These are phyloP conservation scores for Caenorhabditis sp. DNA, from an alignment of 2,888 invertebrate species.

Conservation along the genomic window DNA sequence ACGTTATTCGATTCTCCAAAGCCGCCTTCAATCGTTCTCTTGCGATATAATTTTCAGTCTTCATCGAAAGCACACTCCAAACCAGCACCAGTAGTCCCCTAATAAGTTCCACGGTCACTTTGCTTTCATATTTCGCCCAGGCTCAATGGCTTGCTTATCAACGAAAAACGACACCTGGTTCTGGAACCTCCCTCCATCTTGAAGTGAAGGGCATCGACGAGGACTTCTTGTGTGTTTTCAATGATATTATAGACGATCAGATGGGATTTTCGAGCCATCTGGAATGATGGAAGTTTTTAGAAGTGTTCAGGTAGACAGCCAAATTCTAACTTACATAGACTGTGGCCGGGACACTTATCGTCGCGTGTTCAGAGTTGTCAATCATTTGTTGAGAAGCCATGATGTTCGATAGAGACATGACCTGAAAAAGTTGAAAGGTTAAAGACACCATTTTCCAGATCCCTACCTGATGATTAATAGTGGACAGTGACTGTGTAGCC, in stretches of 20 bases:
- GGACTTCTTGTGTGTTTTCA: conserved; percentile 87
- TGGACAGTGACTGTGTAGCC: conserved; percentile 77
- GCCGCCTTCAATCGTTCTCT: conserved; percentile 83
- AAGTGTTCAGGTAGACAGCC: background rate
- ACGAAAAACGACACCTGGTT: conserved; percentile 76
- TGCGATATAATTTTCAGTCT: conserved; percentile 88
- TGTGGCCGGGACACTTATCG: conserved; percentile 88
- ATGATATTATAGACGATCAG: conserved; percentile 87
- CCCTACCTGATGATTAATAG: conserved; percentile 81
- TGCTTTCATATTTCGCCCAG: conserved; percentile 77
- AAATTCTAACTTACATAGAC: conserved; percentile 62
- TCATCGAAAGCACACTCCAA: conserved; percentile 89
- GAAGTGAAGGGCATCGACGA: conserved; percentile 92
- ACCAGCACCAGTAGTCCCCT: conserved; percentile 92
- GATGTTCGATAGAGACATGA: conserved; percentile 92
- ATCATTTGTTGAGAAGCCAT: conserved; percentile 87
- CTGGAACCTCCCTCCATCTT: conserved; percentile 87
- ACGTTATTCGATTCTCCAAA: conserved; percentile 76
- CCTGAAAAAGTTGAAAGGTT: conserved; percentile 83
- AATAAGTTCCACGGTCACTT: conserved; percentile 91
- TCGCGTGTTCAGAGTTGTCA: conserved; percentile 78
- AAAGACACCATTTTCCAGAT: too few species aligned
- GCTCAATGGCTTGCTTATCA: conserved; percentile 77
- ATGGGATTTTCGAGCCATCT: conserved; percentile 83
- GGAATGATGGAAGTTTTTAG: background rate